Percentiles rank a stretch among this genome's conserved stretches.
phyloP scores from a whole-genome alignment of 92 coral and sea anemone genomes.

The Diadumene lineata region DNA sequence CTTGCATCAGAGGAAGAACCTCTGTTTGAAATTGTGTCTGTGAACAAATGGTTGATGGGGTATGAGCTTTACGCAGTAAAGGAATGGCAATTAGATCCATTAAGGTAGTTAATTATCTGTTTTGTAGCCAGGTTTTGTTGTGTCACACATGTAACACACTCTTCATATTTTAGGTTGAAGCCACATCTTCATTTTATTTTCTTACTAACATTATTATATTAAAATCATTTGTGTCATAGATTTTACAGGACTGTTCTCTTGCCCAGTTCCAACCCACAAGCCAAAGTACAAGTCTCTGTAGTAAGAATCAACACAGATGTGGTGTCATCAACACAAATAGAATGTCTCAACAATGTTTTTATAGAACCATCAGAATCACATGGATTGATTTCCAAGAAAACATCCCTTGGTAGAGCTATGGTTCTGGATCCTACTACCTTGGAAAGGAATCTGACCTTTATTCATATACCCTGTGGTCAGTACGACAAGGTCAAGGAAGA shows the following conservation, averaged over 20 bases:
- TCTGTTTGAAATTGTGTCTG: slow-evolving; percentile 57
- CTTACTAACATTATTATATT: too few species aligned
- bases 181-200: too few species aligned
- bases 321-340: slow-evolving; percentile 50
- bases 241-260: slow-evolving; percentile 66
- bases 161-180: too few species aligned
- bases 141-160: neutral
- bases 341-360: slow-evolving; percentile 41
- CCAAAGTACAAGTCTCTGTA: slow-evolving; percentile 58
- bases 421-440: slow-evolving; percentile 42
- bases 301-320: slow-evolving; percentile 43
- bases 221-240: slow-evolving; percentile 20
- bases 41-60: slow-evolving; percentile 63
- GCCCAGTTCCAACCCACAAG: slow-evolving; percentile 45
- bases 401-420: slow-evolving; percentile 52
- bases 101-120: slow-evolving; percentile 39
- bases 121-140: neutral
- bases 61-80: slow-evolving; percentile 73
- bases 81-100: slow-evolving; percentile 78
- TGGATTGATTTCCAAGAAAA: slow-evolving; percentile 41
- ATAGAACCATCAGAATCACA: slow-evolving; percentile 38
- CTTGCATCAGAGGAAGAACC: slow-evolving; percentile 52
- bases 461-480: slow-evolving; percentile 59
- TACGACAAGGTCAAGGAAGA: slow-evolving; percentile 48
- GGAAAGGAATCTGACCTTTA: slow-evolving; percentile 50